Evolutionary conservation across 2,113 vertebrate genomes (phyloP), one percentile per base, ranked within the genome.

Genomic region (Pelodiscus sinensis): DNA sequence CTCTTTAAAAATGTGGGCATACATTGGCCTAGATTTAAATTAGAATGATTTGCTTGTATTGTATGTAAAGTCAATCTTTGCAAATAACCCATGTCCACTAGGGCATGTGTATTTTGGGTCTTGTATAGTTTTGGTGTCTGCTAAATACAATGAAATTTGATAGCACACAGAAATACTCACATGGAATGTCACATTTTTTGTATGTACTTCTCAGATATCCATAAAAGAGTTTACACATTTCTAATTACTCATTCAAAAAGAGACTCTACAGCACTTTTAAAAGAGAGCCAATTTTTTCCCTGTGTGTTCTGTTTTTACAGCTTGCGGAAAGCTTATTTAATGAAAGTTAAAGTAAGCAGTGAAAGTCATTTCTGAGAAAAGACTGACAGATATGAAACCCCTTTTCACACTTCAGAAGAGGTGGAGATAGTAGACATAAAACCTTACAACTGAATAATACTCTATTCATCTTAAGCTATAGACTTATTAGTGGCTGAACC

Each of bases 171-270:
- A 95, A 96, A 92, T 91, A 77, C 92, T 97, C 86, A 83, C 95
- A 93, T 88, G 95, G 92, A 93, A 96, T 94, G 95, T 97, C 92
- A 90, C 10, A 86, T 95, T 96, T 94, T 92, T 92, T 93, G 91
- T 84, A 78, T 87, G 91, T n/a, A 95, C 95, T 96, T 97, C 97
- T 97, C 96, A 95, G 85, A 96, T 97, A 95, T 94, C 96, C 95
- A 95, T 96, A 96, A 95, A 97, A 95, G 95, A 96, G 95, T 97
- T 95, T 96, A 97, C 96, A 94, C 93, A 96, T 97, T 97, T 96
- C 95, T 95, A 97, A 97, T 97, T 96, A 96, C 96, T 96, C 93
- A 95, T 97, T 97, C 96, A 96, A 95, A 97, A 97, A 96, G 94
- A 94, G 92, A 96, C 94, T 97, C 94, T 96, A 35, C 93, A 96